Percentiles rank a stretch among this genome's conserved stretches.
phyloP scores from a whole-genome alignment of 2,888 invertebrate genomes.

The Agyllia agylla region DNA sequence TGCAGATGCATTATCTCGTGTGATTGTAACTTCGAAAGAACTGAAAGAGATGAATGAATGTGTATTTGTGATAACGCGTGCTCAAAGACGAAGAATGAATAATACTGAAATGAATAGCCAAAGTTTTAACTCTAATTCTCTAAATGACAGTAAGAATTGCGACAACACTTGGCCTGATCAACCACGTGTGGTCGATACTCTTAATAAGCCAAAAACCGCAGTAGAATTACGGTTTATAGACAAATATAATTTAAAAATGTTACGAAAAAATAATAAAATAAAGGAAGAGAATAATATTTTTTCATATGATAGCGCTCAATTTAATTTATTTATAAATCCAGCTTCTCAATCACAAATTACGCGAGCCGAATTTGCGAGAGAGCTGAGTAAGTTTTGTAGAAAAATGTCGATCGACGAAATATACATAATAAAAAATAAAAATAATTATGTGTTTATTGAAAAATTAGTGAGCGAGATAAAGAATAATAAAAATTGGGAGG shows the following conservation, averaged over 20 bases:
- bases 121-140: constrained; percentile 9
- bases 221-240: too few species aligned
- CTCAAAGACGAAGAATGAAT: neutral
- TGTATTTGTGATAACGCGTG: neutral
- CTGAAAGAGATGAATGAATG: constrained; percentile 31
- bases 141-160: too few species aligned
- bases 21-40: constrained; percentile 54
- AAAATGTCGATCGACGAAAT: constrained; percentile 42
- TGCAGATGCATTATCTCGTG: constrained; percentile 60
- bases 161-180: constrained; percentile 1
- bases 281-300: neutral
- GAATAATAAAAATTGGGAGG: constrained; percentile 42
- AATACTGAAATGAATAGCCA: constrained; percentile 8
- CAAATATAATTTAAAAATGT: neutral
- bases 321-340: neutral
- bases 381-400: constrained; percentile 13
- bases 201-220: neutral
- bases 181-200: neutral
- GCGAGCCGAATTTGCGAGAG: constrained; percentile 60
- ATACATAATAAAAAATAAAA: constrained; percentile 20
- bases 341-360: constrained; percentile 51
- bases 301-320: too few species aligned
- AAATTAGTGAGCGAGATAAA: constrained; percentile 52
- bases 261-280: neutral
- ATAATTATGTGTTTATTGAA: constrained; percentile 61